phyloP scores from a whole-genome alignment of 2,797 vertebrate genomes.

The Antrozous pallidus region DNA sequence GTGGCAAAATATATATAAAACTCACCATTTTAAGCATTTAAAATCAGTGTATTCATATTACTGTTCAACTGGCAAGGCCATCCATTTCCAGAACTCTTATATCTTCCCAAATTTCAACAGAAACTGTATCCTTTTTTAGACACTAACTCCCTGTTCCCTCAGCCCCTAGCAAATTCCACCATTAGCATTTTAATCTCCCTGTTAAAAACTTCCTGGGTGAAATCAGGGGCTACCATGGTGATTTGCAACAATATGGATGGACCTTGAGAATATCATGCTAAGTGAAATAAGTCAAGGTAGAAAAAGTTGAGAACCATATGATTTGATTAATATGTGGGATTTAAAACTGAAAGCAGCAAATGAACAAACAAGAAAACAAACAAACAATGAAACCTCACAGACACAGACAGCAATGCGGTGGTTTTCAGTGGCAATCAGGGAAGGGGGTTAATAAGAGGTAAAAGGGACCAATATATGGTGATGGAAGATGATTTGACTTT shows the following conservation, averaged over 20 bases:
- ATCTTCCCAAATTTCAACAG: background rate
- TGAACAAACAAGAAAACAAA: background rate
- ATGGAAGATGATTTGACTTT: background rate
- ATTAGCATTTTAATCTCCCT: slow-evolving; percentile 4
- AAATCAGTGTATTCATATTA: background rate
- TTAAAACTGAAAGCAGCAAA: background rate
- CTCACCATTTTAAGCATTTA: background rate
- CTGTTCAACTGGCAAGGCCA: background rate
- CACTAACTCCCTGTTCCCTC: background rate
- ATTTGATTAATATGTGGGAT: background rate
- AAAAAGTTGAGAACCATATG: background rate
- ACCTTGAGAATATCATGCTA: background rate
- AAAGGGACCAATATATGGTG: background rate
- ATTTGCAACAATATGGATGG: background rate
- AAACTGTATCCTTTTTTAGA: background rate
- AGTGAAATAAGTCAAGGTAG: background rate
- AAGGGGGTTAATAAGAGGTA: background rate
- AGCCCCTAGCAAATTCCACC: background rate
- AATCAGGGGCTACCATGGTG: background rate
- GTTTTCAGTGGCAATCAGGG: background rate
- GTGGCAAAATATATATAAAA: background rate
- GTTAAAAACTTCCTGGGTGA: background rate
- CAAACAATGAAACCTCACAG: background rate
- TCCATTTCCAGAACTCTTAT: background rate
- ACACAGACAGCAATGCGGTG: background rate